Base-by-base conservation (phyloP, 2,113 vertebrate species). In the Cariama cristata region DNA sequence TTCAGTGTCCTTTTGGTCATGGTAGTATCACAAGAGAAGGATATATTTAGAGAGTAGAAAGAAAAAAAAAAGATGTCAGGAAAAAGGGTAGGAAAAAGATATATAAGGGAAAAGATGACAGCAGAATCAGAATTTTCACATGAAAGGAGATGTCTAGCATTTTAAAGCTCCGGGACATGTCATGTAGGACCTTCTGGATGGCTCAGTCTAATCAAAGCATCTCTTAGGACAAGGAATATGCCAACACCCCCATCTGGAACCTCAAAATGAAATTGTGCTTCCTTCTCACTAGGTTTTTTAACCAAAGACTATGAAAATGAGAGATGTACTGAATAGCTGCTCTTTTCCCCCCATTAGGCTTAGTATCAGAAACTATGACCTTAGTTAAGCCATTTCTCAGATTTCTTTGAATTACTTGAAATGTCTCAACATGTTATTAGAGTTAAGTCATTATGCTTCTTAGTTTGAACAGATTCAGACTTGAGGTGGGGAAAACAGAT, bases 51-150 rank as follows among this genome's bases (percentile, higher is more conserved):
- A 81, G 20, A 94, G 26, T 12, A 83, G 58, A 68, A 93, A 44
- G 11, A 6, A 59, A 60, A 84, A 56, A 40, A 81, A 72, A 62
- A 60, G n/a, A 66, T 32, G 53, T 93, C 55, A 56, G 73, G 20
- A 88, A 67, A 38, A 92, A 66, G 42, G 58, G 45, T 40, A 82
- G 15, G 14, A 88, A 92, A 88, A 94, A 53, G 20, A 60, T 35
- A 58, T 30, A 44, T 58, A 88, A 28, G 0, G 86, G 69, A 67
- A 79, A 79, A 88, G 15, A 74, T 63, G 74, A 87, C 42, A 90
- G 52, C 27, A 88, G 79, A 92, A 85, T 69, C 44, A 79, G 74
- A 71, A 92, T 95, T 85, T 87, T 92, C 86, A 75, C 32, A 32
- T 63, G 71, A 79, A 92, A 94, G 44, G 33, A 83, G 45, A 74